phyloP scores from a whole-genome alignment of 2,888 invertebrate genomes.

The Sphinx pinastri region DNA sequence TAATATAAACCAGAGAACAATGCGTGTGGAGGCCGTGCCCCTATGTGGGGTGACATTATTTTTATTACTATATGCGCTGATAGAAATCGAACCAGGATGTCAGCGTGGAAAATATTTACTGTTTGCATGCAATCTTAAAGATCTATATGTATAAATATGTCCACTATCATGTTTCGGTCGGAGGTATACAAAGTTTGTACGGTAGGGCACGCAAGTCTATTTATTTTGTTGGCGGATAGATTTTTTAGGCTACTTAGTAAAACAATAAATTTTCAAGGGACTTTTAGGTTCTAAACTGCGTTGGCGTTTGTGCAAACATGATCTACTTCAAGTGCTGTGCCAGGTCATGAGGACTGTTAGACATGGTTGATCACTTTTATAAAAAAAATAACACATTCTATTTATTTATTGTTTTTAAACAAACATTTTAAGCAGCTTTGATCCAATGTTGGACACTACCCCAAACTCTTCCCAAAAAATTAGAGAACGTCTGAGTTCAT shows the following conservation, averaged over 20 bases:
- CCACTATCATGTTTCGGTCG: neutral
- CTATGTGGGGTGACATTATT: constrained; percentile 18
- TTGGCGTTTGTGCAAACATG: too few relatives aligned
- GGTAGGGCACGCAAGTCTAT: too few relatives aligned
- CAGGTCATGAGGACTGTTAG: too few relatives aligned
- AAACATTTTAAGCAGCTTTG: neutral
- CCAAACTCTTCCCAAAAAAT: neutral
- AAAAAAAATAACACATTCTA: too few relatives aligned
- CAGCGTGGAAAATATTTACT: constrained; percentile 8
- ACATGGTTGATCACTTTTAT: too few relatives aligned
- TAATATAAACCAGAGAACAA: constrained; percentile 20
- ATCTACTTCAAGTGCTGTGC: too few relatives aligned
- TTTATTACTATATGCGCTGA: constrained; percentile 19
- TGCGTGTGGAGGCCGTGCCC: constrained; percentile 10
- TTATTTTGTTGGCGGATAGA: too few relatives aligned
- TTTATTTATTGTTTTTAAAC: too few relatives aligned
- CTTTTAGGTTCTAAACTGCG: too few relatives aligned
- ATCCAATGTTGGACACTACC: neutral
- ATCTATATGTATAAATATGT: neutral
- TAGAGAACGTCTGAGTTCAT: neutral
- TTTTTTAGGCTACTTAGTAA: too few relatives aligned
- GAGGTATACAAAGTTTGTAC: neutral
- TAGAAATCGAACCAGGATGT: constrained; percentile 12
- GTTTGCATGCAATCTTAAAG: constrained; percentile 8
- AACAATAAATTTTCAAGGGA: too few relatives aligned